Evolutionary conservation across 2,888 invertebrate species (phyloP).

Genomic region (Oxycera nigricornis): DNA sequence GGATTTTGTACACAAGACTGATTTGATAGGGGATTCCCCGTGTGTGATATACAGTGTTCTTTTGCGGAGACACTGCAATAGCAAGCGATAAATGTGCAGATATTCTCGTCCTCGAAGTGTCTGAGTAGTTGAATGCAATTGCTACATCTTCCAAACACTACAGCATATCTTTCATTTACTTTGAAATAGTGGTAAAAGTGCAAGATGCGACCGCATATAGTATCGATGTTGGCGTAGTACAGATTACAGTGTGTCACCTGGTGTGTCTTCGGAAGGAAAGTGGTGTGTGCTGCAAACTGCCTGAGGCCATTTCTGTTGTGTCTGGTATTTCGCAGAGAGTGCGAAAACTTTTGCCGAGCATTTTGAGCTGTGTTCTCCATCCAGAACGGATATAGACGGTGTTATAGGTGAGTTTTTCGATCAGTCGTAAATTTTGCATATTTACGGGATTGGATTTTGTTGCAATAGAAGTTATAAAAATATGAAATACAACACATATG

Average conservation of each 20-base stretch:
- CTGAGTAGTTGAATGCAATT: neutral
- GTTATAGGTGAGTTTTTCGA: neutral
- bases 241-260: slow-evolving; percentile 24
- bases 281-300: neutral
- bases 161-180: neutral
- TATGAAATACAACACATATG: no score
- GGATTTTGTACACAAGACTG: neutral
- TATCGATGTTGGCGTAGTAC: neutral
- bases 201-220: neutral
- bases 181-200: neutral
- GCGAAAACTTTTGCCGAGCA: neutral
- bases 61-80: neutral
- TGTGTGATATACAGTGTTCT: neutral
- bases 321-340: neutral
- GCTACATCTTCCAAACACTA: neutral
- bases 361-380: neutral
- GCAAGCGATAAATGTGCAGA: neutral
- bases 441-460: neutral
- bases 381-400: neutral
- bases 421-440: neutral
- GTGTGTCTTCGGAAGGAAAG: slow-evolving; percentile 15
- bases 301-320: slow-evolving; percentile 1
- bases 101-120: neutral
- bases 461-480: no score
- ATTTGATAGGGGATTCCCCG: slow-evolving; percentile 11